phyloP scores from a whole-genome alignment of 2,888 invertebrate species.

The Leptopilina syphax region DNA sequence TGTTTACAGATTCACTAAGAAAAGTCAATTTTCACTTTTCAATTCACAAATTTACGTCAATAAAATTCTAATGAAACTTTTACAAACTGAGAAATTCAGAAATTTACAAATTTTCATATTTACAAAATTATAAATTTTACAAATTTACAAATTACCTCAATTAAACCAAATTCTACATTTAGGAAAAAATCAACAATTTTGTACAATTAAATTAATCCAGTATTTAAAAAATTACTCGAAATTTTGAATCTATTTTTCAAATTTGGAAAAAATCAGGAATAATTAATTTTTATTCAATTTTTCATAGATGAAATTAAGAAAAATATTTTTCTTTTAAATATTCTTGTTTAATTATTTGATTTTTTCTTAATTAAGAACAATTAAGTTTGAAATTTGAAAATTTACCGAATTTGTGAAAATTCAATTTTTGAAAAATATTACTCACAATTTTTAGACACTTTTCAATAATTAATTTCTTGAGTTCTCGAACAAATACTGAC shows the following conservation, averaged over 20 bases:
- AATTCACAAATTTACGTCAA: background rate
- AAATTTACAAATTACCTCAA: background rate
- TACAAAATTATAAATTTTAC: too few relatives aligned
- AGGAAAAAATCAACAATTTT: background rate
- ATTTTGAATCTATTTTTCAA: too few relatives aligned
- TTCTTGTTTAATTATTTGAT: background rate
- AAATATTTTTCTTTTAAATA: too few relatives aligned
- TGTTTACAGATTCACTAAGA: conserved; percentile 7
- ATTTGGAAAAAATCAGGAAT: too few relatives aligned
- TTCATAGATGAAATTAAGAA: too few relatives aligned
- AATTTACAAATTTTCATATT: too few relatives aligned
- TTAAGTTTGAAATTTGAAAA: background rate
- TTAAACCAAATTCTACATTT: background rate
- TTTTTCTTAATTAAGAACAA: background rate
- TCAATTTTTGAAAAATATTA: background rate
- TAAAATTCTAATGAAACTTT: background rate
- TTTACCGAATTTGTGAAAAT: background rate
- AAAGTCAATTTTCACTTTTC: conserved; percentile 9
- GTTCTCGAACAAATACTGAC: conserved; percentile 12
- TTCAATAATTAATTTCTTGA: background rate
- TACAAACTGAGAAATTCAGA: too few relatives aligned
- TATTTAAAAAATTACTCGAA: background rate
- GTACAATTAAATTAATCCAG: background rate
- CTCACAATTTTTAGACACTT: background rate
- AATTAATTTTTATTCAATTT: too few relatives aligned